Base-by-base conservation (phyloP, 2,113 vertebrate species). In the Ursus arctos region DNA sequence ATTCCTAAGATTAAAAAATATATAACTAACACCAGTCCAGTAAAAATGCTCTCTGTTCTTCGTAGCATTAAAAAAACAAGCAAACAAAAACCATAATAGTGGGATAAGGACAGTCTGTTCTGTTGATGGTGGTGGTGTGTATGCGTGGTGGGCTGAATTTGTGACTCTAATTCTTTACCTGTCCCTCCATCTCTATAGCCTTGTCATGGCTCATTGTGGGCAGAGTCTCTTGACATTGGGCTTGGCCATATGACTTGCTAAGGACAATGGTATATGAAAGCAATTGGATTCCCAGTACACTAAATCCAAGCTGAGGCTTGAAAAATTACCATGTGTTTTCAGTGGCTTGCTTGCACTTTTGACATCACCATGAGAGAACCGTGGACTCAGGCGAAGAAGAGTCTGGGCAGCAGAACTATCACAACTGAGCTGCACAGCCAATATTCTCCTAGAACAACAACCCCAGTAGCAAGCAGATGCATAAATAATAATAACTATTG, bases 21-120 rank as follows among this genome's bases (percentile, higher is more conserved):
- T 61, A 0, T 26, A n/a, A n/a, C 7, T 65, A 87, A 53, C 4
- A 47, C 0, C 1, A 36, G 28, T 26, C 31, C 5, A n/a, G 14
- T 43, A 36, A 69, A 81, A 77, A 7, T 19, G 15, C 4, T 71
- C 31, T 89, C 21, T 80, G 24, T 85, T 51, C 31, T 0, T 6
- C 1, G 53, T 15, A 49, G 18, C 2, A 49, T 49, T 43, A 36
- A 33, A 71, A 24, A 33, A 88, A 21, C 3, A 88, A 76, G 85
- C 0, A 59, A 69, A 69, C 74, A 31, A 53, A 77, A 77, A 7
- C 12, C 33, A 2, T 15, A 67, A n/a, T 26, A 57, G 7, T 33
- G 5, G 28, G 15, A 16, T 76, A 53, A 74, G 14, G 55, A 55
- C 43, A 87, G 8, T 94, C 79, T 49, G 24, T 57, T 80, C 63